Evolutionary conservation across 2,797 vertebrate genomes (phyloP), one percentile per base, ranked within the genome.

Genomic region (Phaenicophaeus curvirostris): DNA sequence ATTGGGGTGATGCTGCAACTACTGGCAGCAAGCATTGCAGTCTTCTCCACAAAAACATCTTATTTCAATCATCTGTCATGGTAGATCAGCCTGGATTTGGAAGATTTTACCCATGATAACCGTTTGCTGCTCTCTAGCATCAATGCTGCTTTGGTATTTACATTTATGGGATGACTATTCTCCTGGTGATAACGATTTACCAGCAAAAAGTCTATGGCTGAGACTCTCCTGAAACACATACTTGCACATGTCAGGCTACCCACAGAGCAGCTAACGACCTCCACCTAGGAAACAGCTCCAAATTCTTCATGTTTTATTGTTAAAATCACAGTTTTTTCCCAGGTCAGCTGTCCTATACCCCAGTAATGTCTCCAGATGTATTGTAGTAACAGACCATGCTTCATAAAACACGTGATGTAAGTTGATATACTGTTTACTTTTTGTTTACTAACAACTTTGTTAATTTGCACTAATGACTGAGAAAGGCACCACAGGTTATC

Each of bases 11-110:
- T 3, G 15, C 8, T 67, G 33, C 11, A 67, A 55, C 13, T 10
- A 27, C 15, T 0, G 2, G 54, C 50, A 67, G 57, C 16, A 31
- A 63, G n/a, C 0, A 0, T 12, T 21, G 28, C 14, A 13, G 4
- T 15, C 1, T 12, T 24, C 23, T 21, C 20, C 30, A 42, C 41
- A 78, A 11, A 48, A 88, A 37, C 19, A 8, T 1, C 51, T 39
- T 23, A 3, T 20, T 87, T 55, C 5, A 9, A 37, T 50, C 3
- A 7, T 30, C 30, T 17, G 4, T 13, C 3, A 2, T 35, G 25
- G 6, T 23, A 21, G 13, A 12, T 50, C 24, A 41, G 35, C 51
- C 55, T 44, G 4, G 25, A 3, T 67, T 53, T 0, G 1, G 41
- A 53, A 63, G 19, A 15, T 18, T 21, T 39, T 12, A 35, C 13